Evolutionary conservation across 2,888 invertebrate genomes (phyloP).

Genomic region (Bruchidius siliquastri): DNA sequence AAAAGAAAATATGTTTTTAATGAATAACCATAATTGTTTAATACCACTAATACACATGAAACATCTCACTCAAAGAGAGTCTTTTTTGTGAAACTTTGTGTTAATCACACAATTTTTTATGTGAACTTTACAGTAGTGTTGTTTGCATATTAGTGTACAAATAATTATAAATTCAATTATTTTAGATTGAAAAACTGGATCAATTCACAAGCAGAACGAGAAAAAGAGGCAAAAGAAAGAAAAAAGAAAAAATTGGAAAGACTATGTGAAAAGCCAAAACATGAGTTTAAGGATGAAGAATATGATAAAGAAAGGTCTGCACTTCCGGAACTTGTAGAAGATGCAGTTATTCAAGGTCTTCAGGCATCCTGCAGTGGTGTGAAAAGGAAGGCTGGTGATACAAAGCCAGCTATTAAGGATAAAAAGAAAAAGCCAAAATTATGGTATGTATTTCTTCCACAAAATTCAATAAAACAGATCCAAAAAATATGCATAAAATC

Average conservation of each 20-base stretch:
- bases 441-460: slow-evolving; percentile 34
- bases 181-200: slow-evolving; percentile 84
- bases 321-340: slow-evolving; percentile 74
- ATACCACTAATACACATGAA: no score
- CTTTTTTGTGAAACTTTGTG: no score
- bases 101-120: no score
- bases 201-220: slow-evolving; percentile 76
- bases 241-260: slow-evolving; percentile 75
- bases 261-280: slow-evolving; percentile 73
- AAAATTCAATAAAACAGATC: no score
- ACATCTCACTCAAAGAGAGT: no score
- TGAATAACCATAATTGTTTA: no score
- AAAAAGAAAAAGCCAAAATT: slow-evolving; percentile 40
- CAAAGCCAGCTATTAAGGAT: slow-evolving; percentile 19
- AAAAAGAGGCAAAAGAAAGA: slow-evolving; percentile 71
- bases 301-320: slow-evolving; percentile 74
- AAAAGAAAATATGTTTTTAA: no score
- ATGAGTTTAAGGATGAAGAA: slow-evolving; percentile 76
- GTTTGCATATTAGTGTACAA: no score
- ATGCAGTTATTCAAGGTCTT: slow-evolving; percentile 80
- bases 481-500: background rate
- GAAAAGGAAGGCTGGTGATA: slow-evolving; percentile 31
- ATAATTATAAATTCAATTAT: no score
- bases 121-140: no score
- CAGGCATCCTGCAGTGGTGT: slow-evolving; percentile 50